Percentiles rank a stretch among this genome's conserved stretches.
These are phyloP conservation scores for Actinia tenebrosa DNA, from an alignment of 64 coral and sea anemone species.

Conservation along the genomic window DNA sequence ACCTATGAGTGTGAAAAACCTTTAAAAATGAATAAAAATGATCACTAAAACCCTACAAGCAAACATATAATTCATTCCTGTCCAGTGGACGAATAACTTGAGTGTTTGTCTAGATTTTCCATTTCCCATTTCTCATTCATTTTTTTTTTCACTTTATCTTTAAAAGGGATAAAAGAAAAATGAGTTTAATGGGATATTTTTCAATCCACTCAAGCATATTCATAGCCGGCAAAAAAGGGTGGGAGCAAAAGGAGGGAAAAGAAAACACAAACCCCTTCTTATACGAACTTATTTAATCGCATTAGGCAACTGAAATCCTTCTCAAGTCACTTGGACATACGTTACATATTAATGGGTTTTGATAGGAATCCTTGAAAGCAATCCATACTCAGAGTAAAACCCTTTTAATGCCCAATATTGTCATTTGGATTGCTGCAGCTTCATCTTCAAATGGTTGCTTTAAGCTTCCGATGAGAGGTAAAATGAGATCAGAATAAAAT, in stretches of 20 bases:
- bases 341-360: slow-evolving; percentile 76
- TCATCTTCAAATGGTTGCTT: slow-evolving; percentile 70
- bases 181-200: neutral
- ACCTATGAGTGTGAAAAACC: neutral
- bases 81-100: too few relatives aligned
- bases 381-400: slow-evolving; percentile 78
- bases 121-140: neutral
- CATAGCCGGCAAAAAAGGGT: neutral
- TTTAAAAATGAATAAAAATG: neutral
- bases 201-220: neutral
- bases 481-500: slow-evolving; percentile 86
- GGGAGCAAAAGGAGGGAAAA: slow-evolving; percentile 1
- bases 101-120: too few relatives aligned
- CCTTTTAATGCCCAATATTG: slow-evolving; percentile 90
- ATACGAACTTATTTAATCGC: slow-evolving; percentile 48
- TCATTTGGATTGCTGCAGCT: slow-evolving; percentile 84
- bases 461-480: slow-evolving; percentile 98
- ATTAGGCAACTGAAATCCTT: slow-evolving; percentile 63
- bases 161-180: neutral
- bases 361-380: slow-evolving; percentile 90
- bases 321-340: slow-evolving; percentile 66
- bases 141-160: neutral
- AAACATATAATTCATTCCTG: neutral
- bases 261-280: slow-evolving; percentile 26
- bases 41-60: neutral